A percentile compares a stretch with the other conserved stretches of the same genome.
These are phyloP conservation scores for Reinhardtius hippoglossoides DNA, from an alignment of 2,113 vertebrate species.

Conservation along the genomic window DNA sequence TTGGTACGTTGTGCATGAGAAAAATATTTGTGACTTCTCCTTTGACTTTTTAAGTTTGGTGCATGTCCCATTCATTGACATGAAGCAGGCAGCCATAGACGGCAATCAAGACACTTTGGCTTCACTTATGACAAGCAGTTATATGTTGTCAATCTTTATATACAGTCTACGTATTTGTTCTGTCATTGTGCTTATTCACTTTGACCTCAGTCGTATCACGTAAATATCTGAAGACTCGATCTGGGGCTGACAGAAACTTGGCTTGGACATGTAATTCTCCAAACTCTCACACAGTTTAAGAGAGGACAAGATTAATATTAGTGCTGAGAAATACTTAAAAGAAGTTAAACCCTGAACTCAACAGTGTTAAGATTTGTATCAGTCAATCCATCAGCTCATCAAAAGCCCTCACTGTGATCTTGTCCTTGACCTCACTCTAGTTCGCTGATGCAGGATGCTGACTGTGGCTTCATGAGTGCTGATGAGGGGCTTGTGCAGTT, in stretches of 20 bases:
- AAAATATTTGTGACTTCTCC: too few relatives aligned
- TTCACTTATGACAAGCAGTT: too few relatives aligned
- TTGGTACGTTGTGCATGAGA: neutral
- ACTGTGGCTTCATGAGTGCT: conserved; percentile 53
- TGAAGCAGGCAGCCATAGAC: too few relatives aligned
- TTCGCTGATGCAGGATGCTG: conserved; percentile 60
- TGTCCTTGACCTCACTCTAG: conserved; percentile 48
- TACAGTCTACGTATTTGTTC: neutral
- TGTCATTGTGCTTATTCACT: neutral
- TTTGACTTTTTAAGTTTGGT: too few relatives aligned
- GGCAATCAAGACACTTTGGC: too few relatives aligned
- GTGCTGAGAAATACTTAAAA: neutral
- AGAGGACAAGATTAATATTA: neutral
- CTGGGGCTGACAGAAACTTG: neutral
- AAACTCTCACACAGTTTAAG: conserved; percentile 1
- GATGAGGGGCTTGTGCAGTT: conserved; percentile 51
- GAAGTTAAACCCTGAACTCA: conserved; percentile 11
- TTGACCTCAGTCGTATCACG: neutral
- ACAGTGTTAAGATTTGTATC: conserved; percentile 20
- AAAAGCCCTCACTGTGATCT: conserved; percentile 31
- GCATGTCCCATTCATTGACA: too few relatives aligned
- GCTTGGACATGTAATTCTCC: neutral
- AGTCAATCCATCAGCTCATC: conserved; percentile 32
- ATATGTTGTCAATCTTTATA: too few relatives aligned
- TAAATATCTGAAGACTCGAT: neutral